Conservation (phyloP, 2,888 invertebrate genomes). For the Seira musarum region DNA sequence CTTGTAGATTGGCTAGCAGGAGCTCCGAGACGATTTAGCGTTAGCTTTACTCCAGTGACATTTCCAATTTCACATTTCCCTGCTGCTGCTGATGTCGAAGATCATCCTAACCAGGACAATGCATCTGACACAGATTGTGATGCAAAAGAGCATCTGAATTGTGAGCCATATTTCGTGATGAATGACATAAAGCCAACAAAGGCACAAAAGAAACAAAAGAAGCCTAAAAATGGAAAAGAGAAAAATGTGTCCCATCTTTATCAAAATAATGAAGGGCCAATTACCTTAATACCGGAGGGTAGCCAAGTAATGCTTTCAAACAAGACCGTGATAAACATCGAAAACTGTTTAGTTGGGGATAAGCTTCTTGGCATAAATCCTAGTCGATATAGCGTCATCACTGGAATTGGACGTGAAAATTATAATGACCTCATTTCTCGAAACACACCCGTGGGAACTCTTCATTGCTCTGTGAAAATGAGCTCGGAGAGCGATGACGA, state of each 20-base stretch:
- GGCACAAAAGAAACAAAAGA: slow-evolving; percentile 16
- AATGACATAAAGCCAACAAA: slow-evolving; percentile 8
- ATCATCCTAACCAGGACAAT: too few species aligned
- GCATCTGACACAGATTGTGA: too few species aligned
- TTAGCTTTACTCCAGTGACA: slow-evolving; percentile 23
- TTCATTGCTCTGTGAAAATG: slow-evolving; percentile 22
- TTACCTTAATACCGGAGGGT: slow-evolving; percentile 33
- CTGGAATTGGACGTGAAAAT: background rate
- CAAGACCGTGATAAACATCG: slow-evolving; percentile 28
- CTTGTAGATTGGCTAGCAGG: slow-evolving; percentile 25
- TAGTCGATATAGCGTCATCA: slow-evolving; percentile 27
- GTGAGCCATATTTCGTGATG: slow-evolving; percentile 38
- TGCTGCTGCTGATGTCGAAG: background rate
- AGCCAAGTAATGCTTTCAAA: slow-evolving; percentile 31
- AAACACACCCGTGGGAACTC: slow-evolving; percentile 18
- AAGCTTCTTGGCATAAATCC: slow-evolving; percentile 27
- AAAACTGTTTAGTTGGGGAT: slow-evolving; percentile 47
- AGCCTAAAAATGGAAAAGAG: background rate
- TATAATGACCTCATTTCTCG: too few species aligned
- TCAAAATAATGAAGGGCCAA: background rate
- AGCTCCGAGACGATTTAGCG: slow-evolving; percentile 32
- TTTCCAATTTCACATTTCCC: background rate
- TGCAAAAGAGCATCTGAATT: background rate
- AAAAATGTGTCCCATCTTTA: background rate
- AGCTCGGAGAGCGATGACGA: too few species aligned